Percentiles rank a stretch among this genome's conserved stretches.
phyloP scores from a whole-genome alignment of 2,888 invertebrate genomes.

The Drosophila pullipes region DNA sequence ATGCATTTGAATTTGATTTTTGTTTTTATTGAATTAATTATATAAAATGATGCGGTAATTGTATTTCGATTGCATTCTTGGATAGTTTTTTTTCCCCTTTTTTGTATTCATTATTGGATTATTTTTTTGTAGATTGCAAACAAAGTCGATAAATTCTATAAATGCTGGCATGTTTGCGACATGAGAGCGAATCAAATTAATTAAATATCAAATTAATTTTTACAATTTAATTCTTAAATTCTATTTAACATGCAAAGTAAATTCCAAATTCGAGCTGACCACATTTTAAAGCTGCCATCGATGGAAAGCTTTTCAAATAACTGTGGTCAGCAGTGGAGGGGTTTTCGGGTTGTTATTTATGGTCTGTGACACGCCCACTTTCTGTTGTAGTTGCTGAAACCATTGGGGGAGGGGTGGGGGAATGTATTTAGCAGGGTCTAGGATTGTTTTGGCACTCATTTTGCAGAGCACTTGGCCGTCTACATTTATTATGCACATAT shows the following conservation, averaged over 20 bases:
- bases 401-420: too few species aligned
- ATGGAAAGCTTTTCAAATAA: neutral
- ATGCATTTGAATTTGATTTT: neutral
- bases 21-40: neutral
- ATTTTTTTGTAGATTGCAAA: neutral
- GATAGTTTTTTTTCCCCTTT: neutral
- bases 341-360: constrained; percentile 33
- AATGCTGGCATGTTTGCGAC: neutral
- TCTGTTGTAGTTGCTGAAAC: neutral
- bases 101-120: neutral
- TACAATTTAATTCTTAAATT: neutral
- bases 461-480: constrained; percentile 14
- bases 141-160: neutral
- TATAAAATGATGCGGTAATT: neutral
- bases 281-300: neutral
- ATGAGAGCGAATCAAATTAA: neutral
- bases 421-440: neutral
- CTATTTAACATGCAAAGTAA: neutral
- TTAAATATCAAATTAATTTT: constrained; percentile 1
- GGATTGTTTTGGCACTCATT: constrained; percentile 1
- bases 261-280: neutral
- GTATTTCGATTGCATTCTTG: neutral
- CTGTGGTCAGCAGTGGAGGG: too few species aligned
- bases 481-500: constrained; percentile 63
- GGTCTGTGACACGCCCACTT: constrained; percentile 21